These are phyloP conservation scores for Nibea albiflora DNA, from an alignment of 2,113 vertebrate species.

Conservation along the genomic window DNA sequence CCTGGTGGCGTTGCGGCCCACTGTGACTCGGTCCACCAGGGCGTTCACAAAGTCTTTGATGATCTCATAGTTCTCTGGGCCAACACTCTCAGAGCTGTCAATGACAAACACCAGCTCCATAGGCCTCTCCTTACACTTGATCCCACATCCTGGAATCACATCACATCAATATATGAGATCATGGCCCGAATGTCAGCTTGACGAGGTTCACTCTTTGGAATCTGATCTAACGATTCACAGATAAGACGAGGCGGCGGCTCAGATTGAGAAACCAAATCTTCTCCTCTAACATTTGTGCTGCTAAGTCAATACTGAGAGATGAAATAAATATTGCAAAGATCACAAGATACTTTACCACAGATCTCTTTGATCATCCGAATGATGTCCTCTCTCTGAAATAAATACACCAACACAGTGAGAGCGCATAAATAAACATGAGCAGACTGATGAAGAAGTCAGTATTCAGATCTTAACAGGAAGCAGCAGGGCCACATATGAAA, in stretches of 20 bases:
- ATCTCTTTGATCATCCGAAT: slow-evolving; percentile 92
- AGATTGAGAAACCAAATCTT: slow-evolving; percentile 18
- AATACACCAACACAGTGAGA: slow-evolving; percentile 37
- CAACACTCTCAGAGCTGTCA: slow-evolving; percentile 92
- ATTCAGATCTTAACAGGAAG: neutral
- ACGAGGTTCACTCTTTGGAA: slow-evolving; percentile 32
- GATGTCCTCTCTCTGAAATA: slow-evolving; percentile 89
- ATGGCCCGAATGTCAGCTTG: slow-evolving; percentile 27
- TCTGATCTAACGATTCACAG: slow-evolving; percentile 43
- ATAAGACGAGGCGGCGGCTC: slow-evolving; percentile 28
- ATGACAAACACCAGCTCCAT: slow-evolving; percentile 94
- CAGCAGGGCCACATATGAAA: neutral
- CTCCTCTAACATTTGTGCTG: slow-evolving; percentile 9
- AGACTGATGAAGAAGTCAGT: neutral
- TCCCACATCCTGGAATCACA: slow-evolving; percentile 86
- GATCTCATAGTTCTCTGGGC: slow-evolving; percentile 90
- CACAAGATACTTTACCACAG: slow-evolving; percentile 82
- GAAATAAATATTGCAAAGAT: slow-evolving; percentile 35
- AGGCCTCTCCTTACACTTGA: slow-evolving; percentile 91
- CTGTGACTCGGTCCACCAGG: slow-evolving; percentile 88
- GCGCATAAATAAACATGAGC: slow-evolving; percentile 2
- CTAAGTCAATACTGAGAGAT: slow-evolving; percentile 33
- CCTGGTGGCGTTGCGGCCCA: slow-evolving; percentile 88
- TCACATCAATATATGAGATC: slow-evolving; percentile 50
- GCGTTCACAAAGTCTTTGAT: slow-evolving; percentile 90